phyloP scores from a whole-genome alignment of 2,113 vertebrate species.

The Oceanodroma tethys region DNA sequence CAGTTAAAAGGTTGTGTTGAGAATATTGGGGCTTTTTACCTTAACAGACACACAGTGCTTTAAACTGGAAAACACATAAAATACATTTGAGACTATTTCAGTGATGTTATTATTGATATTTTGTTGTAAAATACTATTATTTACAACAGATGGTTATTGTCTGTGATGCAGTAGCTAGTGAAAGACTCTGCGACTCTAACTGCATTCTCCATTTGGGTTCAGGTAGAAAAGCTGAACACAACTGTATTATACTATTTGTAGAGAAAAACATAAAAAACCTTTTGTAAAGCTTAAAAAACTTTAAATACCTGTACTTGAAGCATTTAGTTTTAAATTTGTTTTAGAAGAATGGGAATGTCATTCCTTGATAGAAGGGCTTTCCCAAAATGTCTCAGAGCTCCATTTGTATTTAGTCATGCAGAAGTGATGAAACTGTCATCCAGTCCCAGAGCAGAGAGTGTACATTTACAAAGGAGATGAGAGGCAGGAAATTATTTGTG shows the following conservation, averaged over 20 bases:
- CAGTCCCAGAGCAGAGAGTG: neutral
- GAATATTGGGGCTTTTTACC: neutral
- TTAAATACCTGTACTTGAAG: neutral
- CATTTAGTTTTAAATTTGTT: neutral
- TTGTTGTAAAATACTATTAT: neutral
- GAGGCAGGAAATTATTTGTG: neutral
- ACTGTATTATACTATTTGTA: neutral
- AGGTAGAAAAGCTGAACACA: neutral
- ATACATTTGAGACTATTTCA: neutral
- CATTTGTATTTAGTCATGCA: neutral
- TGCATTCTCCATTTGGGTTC: neutral
- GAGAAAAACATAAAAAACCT: neutral
- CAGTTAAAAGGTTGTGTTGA: neutral
- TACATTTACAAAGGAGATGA: neutral
- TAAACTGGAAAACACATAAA: neutral
- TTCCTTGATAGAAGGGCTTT: neutral
- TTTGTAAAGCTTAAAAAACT: neutral
- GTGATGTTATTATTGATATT: neutral
- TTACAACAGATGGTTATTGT: neutral
- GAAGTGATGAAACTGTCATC: conserved; percentile 1
- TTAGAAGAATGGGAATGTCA: neutral
- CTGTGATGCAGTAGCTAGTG: neutral
- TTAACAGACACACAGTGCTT: neutral
- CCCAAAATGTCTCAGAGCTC: neutral
- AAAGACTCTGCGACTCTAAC: neutral